A percentile compares a stretch with the other conserved stretches of the same genome.
Evolutionary conservation across 2,113 vertebrate genomes (phyloP).

Genomic region (Halcyon senegalensis): DNA sequence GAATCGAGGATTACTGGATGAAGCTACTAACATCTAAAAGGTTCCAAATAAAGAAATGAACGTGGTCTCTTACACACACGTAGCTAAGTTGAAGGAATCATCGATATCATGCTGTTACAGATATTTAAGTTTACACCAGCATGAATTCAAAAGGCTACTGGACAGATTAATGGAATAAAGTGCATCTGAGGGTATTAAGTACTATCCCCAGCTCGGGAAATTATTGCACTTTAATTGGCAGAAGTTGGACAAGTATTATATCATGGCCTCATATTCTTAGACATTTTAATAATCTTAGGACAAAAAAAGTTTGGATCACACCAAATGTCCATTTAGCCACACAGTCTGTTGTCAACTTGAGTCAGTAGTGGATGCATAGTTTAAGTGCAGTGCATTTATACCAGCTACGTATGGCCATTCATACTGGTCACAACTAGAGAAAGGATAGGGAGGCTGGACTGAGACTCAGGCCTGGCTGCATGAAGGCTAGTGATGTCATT

Average conservation of each 20-base stretch:
- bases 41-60: background rate
- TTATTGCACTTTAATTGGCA: background rate
- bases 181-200: background rate
- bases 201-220: rapidly evolving
- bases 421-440: background rate
- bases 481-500: background rate
- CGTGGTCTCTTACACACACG: rapidly evolving
- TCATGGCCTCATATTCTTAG: background rate
- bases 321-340: background rate
- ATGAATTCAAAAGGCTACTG: background rate
- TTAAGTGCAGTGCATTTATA: background rate
- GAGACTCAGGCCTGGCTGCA: background rate
- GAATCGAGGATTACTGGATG: background rate
- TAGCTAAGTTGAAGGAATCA: background rate
- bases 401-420: background rate
- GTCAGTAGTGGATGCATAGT: background rate
- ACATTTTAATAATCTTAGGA: background rate
- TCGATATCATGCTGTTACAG: background rate
- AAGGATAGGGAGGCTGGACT: background rate
- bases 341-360: background rate
- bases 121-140: background rate
- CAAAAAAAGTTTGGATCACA: background rate
- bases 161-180: background rate
- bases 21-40: background rate
- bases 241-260: background rate